Conservation (phyloP, 53 echinoderm and acorn worm genomes). For the Crossaster papposus region DNA sequence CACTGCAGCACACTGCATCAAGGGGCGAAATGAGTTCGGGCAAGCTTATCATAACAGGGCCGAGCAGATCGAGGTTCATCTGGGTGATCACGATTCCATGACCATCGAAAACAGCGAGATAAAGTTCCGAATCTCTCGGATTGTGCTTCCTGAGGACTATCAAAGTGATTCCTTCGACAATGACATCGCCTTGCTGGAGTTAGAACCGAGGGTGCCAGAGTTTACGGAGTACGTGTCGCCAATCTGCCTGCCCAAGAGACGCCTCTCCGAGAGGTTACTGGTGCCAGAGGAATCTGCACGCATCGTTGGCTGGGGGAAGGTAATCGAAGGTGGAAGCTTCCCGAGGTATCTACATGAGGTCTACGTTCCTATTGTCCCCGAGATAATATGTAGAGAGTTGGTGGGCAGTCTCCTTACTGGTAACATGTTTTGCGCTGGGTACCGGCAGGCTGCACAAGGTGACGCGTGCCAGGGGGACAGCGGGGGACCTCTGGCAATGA, state of each 20-base stretch:
- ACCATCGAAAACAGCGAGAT: constrained; percentile 64
- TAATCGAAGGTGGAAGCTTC: constrained; percentile 70
- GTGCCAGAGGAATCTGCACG: constrained; percentile 53
- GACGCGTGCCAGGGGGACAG: constrained; percentile 93
- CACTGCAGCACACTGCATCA: constrained; percentile 85
- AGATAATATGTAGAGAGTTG: constrained; percentile 58
- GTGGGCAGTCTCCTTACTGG: constrained; percentile 53
- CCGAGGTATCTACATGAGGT: constrained; percentile 77
- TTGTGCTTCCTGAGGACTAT: constrained; percentile 60
- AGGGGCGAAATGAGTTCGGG: too few species aligned
- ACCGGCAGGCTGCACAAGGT: constrained; percentile 52
- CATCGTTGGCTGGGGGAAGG: constrained; percentile 77
- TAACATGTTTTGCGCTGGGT: constrained; percentile 96
- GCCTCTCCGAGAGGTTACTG: constrained; percentile 40
- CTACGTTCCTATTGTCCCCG: constrained; percentile 66
- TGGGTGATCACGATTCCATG: constrained; percentile 80
- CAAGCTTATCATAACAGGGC: background rate
- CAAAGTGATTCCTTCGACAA: constrained; percentile 58
- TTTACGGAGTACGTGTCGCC: constrained; percentile 82
- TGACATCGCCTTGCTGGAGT: constrained; percentile 82
- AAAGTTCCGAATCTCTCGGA: constrained; percentile 32
- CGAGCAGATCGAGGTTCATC: constrained; percentile 52
- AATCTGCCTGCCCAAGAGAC: constrained; percentile 74
- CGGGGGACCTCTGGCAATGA: constrained; percentile 84
- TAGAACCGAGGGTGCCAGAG: constrained; percentile 41